Evolutionary conservation across 2,113 vertebrate genomes (phyloP).

Genomic region (Trogon melanurus): DNA sequence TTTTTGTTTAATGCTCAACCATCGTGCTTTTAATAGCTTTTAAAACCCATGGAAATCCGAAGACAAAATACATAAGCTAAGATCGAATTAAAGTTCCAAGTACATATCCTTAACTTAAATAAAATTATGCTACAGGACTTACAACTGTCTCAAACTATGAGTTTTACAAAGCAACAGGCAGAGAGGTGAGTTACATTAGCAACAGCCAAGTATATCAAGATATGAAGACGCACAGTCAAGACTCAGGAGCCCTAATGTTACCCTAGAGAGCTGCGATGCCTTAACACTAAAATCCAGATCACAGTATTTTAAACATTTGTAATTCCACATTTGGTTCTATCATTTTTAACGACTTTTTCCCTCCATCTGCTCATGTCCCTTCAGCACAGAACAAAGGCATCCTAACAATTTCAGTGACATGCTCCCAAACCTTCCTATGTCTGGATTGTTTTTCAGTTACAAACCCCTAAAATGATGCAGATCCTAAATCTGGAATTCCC

Average conservation of each 20-base stretch:
- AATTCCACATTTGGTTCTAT: background rate
- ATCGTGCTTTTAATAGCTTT: background rate
- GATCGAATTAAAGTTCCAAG: background rate
- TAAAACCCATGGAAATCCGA: background rate
- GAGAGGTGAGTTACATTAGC: background rate
- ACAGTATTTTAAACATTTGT: background rate
- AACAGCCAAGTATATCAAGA: background rate
- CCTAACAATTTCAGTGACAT: background rate
- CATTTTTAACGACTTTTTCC: background rate
- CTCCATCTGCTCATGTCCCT: background rate
- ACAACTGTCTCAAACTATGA: background rate
- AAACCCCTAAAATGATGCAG: background rate
- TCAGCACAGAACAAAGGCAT: background rate
- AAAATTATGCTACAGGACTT: background rate
- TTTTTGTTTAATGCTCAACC: background rate
- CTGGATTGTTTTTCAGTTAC: conserved; percentile 20
- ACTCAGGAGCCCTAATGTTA: background rate
- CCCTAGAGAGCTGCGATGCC: background rate
- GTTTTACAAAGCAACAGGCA: background rate
- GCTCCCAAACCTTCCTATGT: background rate
- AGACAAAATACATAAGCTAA: background rate
- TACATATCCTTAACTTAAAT: background rate
- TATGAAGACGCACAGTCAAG: background rate
- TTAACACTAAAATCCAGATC: background rate
- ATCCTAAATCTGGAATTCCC: conserved; percentile 16